These are phyloP conservation scores for Cotesia vestalis DNA, from an alignment of 1,140 invertebrate genomes.

Conservation along the genomic window DNA sequence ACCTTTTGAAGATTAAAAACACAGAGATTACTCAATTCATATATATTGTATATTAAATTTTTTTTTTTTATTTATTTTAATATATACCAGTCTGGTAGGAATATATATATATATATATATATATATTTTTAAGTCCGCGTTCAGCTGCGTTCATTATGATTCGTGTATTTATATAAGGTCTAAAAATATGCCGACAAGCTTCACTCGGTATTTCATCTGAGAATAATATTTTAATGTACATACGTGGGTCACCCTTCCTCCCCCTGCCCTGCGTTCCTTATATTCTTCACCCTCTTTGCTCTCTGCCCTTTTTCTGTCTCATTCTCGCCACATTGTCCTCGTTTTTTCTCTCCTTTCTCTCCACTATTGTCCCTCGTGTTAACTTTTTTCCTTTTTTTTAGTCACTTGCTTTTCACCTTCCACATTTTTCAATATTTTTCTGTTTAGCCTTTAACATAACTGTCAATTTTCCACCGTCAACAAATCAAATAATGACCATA, in stretches of 20 bases:
- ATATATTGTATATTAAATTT: conserved; percentile 11
- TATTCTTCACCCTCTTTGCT: conserved; percentile 25
- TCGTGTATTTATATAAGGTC: conserved; percentile 68
- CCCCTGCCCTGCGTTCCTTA: not conserved
- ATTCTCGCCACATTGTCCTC: not conserved
- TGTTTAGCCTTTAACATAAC: too few species aligned
- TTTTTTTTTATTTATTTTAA: conserved; percentile 19
- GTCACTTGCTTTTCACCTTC: too few species aligned
- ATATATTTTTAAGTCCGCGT: conserved; percentile 13
- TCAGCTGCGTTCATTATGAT: conserved; percentile 64
- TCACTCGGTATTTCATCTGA: conserved; percentile 67
- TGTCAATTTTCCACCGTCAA: too few species aligned
- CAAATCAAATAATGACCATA: too few species aligned
- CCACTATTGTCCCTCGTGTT: conserved; percentile 31
- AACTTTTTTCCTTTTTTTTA: not conserved
- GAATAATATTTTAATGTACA: conserved; percentile 68
- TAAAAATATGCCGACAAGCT: conserved; percentile 66
- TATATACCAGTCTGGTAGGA: too few species aligned
- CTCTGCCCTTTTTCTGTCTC: conserved; percentile 12
- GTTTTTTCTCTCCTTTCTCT: conserved; percentile 18
- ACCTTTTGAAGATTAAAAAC: conserved; percentile 13
- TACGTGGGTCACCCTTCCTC: conserved; percentile 40
- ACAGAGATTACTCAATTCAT: conserved; percentile 19
- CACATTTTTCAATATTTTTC: too few species aligned
- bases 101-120: conserved; percentile 18